phyloP scores from a whole-genome alignment of 2,113 vertebrate species.

The Xiphorhynchus elegans region DNA sequence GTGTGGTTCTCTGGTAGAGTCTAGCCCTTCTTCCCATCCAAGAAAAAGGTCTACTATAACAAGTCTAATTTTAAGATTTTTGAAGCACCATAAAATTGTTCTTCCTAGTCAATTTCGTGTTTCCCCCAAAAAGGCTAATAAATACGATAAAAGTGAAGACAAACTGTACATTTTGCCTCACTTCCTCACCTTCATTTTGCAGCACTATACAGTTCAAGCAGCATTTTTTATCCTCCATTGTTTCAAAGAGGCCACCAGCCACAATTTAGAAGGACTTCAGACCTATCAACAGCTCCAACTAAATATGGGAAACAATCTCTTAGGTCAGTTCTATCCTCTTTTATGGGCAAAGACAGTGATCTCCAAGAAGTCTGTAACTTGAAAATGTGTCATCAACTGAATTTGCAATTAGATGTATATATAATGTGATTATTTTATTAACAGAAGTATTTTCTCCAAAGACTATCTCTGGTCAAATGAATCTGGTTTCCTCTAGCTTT shows the following conservation, averaged over 20 bases:
- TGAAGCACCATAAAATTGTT: not conserved
- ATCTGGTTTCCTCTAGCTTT: not conserved
- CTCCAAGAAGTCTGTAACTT: not conserved
- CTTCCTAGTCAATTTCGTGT: not conserved
- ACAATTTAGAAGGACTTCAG: not conserved
- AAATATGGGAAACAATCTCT: not conserved
- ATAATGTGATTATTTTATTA: not conserved
- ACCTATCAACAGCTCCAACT: rapidly evolving
- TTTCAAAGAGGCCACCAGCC: not conserved
- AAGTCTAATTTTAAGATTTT: not conserved
- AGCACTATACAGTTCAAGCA: not conserved
- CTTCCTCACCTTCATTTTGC: not conserved
- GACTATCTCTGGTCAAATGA: not conserved
- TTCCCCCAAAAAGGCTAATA: not conserved
- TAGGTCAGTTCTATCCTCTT: not conserved
- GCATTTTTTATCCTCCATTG: not conserved
- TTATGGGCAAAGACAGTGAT: not conserved
- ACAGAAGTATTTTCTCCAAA: not conserved
- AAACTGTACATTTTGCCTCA: not conserved
- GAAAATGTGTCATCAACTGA: not conserved
- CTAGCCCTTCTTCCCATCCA: not conserved
- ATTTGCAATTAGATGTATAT: not conserved
- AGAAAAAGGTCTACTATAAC: not conserved
- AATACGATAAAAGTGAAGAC: not conserved
- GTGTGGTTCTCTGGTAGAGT: not conserved